Percentiles rank a stretch among this genome's conserved stretches.
Conservation (phyloP, 2,113 vertebrate genomes). For the Chionomys nivalis region DNA sequence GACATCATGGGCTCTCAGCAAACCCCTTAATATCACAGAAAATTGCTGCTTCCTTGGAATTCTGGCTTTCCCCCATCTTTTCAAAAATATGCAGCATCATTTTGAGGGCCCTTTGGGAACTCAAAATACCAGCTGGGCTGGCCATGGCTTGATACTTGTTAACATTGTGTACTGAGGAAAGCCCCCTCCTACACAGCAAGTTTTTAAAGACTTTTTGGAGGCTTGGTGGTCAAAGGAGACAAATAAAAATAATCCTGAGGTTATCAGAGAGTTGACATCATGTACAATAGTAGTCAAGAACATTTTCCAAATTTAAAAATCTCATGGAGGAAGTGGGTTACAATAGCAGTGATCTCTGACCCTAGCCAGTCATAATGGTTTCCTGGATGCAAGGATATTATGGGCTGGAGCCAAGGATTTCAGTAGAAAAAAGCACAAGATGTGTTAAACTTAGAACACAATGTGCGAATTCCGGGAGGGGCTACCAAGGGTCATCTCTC, state of each 20-base stretch:
- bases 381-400: conserved; percentile 88
- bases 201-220: conserved; percentile 63
- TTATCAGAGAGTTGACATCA: conserved; percentile 84
- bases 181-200: conserved; percentile 42
- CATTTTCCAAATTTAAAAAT: conserved; percentile 89
- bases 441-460: conserved; percentile 97
- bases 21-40: neutral
- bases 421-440: conserved; percentile 75
- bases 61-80: conserved; percentile 9
- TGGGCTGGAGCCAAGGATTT: conserved; percentile 83
- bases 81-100: conserved; percentile 49
- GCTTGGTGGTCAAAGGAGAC: conserved; percentile 74
- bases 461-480: conserved; percentile 88
- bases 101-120: conserved; percentile 36
- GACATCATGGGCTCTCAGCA: neutral
- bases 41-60: neutral
- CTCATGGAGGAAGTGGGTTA: conserved; percentile 93
- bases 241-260: conserved; percentile 84
- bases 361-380: conserved; percentile 88
- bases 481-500: conserved; percentile 79
- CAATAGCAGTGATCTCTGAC: conserved; percentile 97
- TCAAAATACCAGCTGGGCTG: conserved; percentile 51
- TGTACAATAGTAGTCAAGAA: conserved; percentile 86
- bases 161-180: conserved; percentile 80
- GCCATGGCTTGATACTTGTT: conserved; percentile 46